Evolutionary conservation across 2,888 invertebrate species (phyloP).

Genomic region (Apodemia zela): DNA sequence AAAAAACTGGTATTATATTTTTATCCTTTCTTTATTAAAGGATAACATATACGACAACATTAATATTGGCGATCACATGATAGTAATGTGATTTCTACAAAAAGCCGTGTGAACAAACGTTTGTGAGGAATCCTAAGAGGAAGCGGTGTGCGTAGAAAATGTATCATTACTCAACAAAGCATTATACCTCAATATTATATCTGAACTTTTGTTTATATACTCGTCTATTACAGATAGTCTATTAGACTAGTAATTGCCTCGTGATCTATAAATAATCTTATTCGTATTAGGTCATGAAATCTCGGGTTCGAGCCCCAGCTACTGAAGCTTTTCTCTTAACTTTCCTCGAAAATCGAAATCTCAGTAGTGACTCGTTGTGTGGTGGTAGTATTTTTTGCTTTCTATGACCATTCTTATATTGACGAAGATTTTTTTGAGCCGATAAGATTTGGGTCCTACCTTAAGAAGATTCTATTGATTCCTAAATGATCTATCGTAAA

Average conservation of each 20-base stretch:
- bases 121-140: conserved; percentile 9
- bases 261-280: not conserved
- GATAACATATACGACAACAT: not conserved
- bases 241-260: not conserved
- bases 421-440: no score
- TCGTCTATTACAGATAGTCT: not conserved
- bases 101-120: conserved; percentile 12
- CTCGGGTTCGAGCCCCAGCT: not conserved
- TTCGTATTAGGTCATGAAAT: no score
- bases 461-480: no score
- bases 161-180: conserved; percentile 1
- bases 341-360: no score
- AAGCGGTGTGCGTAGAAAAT: conserved; percentile 9
- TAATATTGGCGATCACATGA: not conserved
- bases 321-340: not conserved
- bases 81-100: conserved; percentile 1
- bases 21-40: conserved; percentile 2
- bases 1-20: conserved; percentile 2
- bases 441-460: no score
- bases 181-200: no score
- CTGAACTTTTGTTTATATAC: not conserved
- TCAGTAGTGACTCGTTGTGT: no score
- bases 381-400: no score
- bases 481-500: no score
- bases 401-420: no score